These are phyloP conservation scores for Bubo scandiacus DNA, from an alignment of 2,113 vertebrate genomes.

Conservation along the genomic window DNA sequence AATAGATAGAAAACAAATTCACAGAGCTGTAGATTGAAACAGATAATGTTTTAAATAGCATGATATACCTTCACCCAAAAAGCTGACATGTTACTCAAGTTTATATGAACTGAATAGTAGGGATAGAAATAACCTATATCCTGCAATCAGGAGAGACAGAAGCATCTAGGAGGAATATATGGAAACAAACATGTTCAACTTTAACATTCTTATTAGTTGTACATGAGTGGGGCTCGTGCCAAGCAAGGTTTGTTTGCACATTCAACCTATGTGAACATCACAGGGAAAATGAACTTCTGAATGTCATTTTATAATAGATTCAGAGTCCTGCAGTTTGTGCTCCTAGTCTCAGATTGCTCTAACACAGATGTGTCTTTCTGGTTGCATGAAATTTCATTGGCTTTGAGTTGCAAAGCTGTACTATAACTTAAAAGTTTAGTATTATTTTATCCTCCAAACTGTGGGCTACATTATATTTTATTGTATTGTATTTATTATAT, in stretches of 20 bases:
- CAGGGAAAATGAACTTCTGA: not conserved
- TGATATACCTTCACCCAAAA: not conserved
- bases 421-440: not conserved
- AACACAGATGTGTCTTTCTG: rapidly evolving
- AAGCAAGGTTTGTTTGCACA: not conserved
- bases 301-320: not conserved
- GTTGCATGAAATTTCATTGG: not conserved
- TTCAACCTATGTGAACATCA: not conserved
- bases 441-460: not conserved
- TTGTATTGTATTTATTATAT: too few relatives aligned
- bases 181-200: not conserved
- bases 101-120: not conserved
- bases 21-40: not conserved
- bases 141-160: not conserved
- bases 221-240: not conserved
- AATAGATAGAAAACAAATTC: not conserved
- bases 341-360: not conserved
- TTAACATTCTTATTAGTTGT: not conserved
- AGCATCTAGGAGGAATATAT: not conserved
- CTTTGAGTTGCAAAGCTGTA: not conserved
- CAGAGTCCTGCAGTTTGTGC: not conserved
- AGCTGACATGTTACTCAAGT: not conserved
- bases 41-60: not conserved
- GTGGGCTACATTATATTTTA: not conserved
- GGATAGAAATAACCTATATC: not conserved